phyloP scores from a whole-genome alignment of 2,888 invertebrate genomes.

The Andrena haemorrhoa region DNA sequence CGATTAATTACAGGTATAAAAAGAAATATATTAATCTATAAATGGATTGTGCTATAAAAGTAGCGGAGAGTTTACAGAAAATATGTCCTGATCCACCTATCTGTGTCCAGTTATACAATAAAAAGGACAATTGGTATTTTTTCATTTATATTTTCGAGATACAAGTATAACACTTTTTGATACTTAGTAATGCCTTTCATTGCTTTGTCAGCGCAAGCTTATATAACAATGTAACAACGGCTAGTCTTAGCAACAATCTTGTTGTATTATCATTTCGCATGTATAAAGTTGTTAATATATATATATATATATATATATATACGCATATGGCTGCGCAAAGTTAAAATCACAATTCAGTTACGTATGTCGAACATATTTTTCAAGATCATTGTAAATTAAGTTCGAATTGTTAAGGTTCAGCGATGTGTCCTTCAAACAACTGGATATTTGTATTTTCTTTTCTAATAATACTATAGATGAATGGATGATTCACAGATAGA shows the following conservation, averaged over 20 bases:
- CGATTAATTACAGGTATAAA: neutral
- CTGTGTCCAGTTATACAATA: neutral
- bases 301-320: no score
- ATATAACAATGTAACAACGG: no score
- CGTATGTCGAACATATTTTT: neutral
- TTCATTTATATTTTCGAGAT: no score
- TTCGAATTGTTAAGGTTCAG: constrained; percentile 5
- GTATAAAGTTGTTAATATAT: neutral
- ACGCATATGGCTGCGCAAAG: neutral
- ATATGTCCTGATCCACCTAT: no score
- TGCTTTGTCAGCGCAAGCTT: no score
- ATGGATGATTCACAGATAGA: constrained; percentile 25
- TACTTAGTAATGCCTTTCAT: no score
- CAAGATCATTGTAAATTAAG: neutral
- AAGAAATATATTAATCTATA: neutral
- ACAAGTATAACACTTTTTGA: no score
- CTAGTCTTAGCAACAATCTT: no score
- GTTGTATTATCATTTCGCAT: no score
- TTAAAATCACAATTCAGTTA: neutral
- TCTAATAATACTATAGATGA: constrained; percentile 31
- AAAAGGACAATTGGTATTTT: neutral
- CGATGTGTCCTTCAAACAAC: constrained; percentile 33
- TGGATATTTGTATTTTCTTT: neutral
- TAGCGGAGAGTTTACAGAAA: no score
- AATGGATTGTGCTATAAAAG: no score